Base-by-base conservation (phyloP, 2,888 invertebrate genomes). In the Thymelicus acteon region DNA sequence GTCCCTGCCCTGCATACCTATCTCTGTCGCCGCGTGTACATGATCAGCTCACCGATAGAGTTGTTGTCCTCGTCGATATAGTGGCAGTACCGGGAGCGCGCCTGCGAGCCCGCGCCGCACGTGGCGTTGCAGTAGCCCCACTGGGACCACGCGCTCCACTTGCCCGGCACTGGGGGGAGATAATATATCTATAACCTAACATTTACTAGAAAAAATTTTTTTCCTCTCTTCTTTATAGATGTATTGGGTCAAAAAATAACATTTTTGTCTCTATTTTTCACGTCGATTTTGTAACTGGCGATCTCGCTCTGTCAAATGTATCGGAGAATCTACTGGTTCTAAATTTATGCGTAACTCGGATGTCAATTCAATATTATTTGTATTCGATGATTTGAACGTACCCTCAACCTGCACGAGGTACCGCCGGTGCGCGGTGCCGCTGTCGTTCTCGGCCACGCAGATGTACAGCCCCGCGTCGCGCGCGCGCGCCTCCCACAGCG, bases 391-490 rank as follows among this genome's bases (percentile, higher is more conserved):
- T 19, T 19, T 19, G n/a, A n/a, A 0, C 65, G 49, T 65, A 93
- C 94, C 92, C 82, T 81, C 78, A 8, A 92, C 84, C 7, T 79
- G 78, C 2, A 94, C 77, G 73, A 90, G 85, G 80, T 89, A 91
- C 37, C 90, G 79, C 13, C 89, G 77, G 48, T 90, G 85, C n/a
- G 84, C 82, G 0, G 85, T 76, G 13, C 96, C 96, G 0, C 92
- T 94, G 1, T 80, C 78, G 82, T 95, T 96, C 76, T 93, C 91
- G 0, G 94, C 95, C 12, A 94, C 88, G 77, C 96, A 96, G 44
- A 91, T 89, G 86, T 95, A 96, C 74, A 93, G 92, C 0, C 95
- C 96, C 13, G 94, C 94, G 81, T 95, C 94, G 0, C 79, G 76
- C 1, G 88, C 78, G 61, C 84, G 80, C 44, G 89, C 93, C 74